Base-by-base conservation (phyloP, 2,888 invertebrate species). In the Ligdia adustata region DNA sequence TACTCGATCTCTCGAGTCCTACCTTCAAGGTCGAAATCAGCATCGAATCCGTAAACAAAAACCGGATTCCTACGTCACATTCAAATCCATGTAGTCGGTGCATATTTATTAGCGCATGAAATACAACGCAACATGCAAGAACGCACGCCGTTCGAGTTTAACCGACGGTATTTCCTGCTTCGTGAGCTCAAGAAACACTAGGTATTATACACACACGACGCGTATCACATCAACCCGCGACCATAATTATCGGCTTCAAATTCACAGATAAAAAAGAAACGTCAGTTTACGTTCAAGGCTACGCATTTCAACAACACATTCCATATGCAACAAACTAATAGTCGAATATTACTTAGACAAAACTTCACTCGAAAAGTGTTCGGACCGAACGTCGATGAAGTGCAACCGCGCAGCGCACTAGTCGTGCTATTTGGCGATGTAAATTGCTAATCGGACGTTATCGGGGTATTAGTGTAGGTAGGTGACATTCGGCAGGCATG, bases 401-500 rank as follows among this genome's bases (percentile, higher is more conserved):
- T 60, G 56, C 58, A 62, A 65, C 62, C 63, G 56, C 61, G 64
- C 75, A 71, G 73, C 67, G 73, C 75, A 79, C 78, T 75, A 68
- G 60, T 55, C 63, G 79, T 79, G 78, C 75, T 79, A 79, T 82
- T 77, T 68, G 75, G 77, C 81, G 67, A 69, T 77, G 72, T 69
- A 76, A 75, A 78, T 79, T 72, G 75, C 68, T 80, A 76, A 79
- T 83, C 73, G 69, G 68, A 70, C 72, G 80, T 80, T 82, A 82
- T 81, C 79, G 76, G 73, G 63, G 69, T 72, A 73, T n/a, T n/a
- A n/a, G n/a, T 79, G 76, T 70, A 76, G 81, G 80, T 81, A 79
- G 73, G 62, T 80, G 81, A 79, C 83, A 82, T 85, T 79, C 79
- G 78, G 82, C 75, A 75, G 76, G 78, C 85, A 86, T 83, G 77